A percentile compares a stretch with the other conserved stretches of the same genome.
phyloP scores from a whole-genome alignment of 2,888 invertebrate genomes.

The Ferrisia virgata region DNA sequence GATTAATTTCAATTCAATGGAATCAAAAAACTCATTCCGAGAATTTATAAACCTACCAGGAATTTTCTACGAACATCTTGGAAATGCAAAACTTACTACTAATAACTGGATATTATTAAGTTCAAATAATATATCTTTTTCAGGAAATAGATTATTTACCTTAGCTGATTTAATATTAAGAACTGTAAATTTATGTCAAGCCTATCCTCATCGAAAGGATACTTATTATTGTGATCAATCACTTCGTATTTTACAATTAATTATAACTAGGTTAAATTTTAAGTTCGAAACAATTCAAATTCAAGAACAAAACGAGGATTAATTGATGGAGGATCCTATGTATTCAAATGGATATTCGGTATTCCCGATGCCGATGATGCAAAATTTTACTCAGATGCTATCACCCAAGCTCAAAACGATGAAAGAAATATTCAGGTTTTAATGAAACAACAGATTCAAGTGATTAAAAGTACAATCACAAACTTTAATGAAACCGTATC shows the following conservation, averaged over 20 bases:
- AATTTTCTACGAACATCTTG: background rate
- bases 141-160: background rate
- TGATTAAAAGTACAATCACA: background rate
- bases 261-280: background rate
- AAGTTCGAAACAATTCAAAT: too few relatives aligned
- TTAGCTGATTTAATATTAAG: background rate
- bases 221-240: background rate
- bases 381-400: background rate
- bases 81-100: background rate
- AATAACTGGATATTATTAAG: background rate
- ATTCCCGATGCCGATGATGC: background rate
- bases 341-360: background rate
- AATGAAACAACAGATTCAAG: background rate
- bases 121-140: background rate
- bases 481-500: background rate
- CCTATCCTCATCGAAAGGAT: background rate
- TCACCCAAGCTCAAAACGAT: background rate
- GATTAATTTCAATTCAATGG: background rate
- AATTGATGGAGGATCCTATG: background rate
- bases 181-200: background rate
- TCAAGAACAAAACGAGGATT: background rate
- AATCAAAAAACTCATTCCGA: background rate
- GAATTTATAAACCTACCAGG: background rate
- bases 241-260: background rate
- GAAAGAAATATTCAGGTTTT: background rate